Evolutionary conservation across 2,113 vertebrate species (phyloP), one percentile per base, ranked within the genome.

Genomic region (Polypterus bichir): DNA sequence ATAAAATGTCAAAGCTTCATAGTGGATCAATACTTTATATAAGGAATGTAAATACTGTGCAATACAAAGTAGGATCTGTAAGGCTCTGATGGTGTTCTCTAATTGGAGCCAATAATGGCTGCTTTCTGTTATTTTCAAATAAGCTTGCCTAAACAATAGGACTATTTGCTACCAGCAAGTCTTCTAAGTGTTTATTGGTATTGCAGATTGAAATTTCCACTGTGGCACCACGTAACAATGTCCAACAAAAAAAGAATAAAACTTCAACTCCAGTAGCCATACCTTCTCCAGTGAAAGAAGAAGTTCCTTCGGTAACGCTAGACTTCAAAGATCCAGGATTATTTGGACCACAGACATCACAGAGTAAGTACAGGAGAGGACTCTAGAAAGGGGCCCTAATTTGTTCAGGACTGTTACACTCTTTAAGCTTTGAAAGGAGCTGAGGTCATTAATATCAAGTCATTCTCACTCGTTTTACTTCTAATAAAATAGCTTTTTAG

Each of bases 201-300:
- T 59, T 49, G 59, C 71, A 88, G 89, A 76, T 81, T 8, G 77
- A 85, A 62, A 77, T 77, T 3, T 79, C 70, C 48, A 81, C 78
- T 0, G 45, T 80, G 59, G 73, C 73, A 66, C 80, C 82, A 56
- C 68, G 58, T 46, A 59, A 70, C 48, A 68, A 63, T n/a, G 61
- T 63, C 9, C 61, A 47, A 6, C 56, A 5, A 5, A 45, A 11
- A 11, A 57, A 44, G 44, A 11, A 44, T 11, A 27, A 57, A 51
- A 9, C 59, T 4, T 56, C 62, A 11, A 49, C 58, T 48, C 60
- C 63, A 52, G 48, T 7, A 45, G 47, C 62, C 56, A 55, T 46
- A 51, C 61, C 59, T 8, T 8, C 60, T 54, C 55, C 59, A 48
- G 57, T 64, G 8, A 54, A 59, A 46, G 66, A 67, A 49, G 70